These are phyloP conservation scores for Tachystola acroxantha DNA, from an alignment of 2,888 invertebrate genomes.

Conservation along the genomic window DNA sequence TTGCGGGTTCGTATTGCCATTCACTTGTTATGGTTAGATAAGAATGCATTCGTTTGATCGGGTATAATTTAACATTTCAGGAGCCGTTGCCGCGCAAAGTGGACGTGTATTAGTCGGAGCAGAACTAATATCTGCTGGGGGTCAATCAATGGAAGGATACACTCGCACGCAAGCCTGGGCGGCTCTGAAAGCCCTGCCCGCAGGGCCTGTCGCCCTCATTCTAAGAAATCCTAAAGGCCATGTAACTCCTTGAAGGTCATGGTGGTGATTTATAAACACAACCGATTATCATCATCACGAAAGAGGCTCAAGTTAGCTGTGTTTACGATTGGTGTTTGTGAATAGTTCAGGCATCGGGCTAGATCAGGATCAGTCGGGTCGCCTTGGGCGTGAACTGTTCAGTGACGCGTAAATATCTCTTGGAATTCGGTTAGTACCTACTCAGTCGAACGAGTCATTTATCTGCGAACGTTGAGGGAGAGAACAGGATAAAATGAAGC, in stretches of 20 bases:
- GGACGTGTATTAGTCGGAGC: conserved; percentile 91
- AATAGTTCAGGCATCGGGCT: conserved; percentile 12
- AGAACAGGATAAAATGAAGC: conserved; percentile 31
- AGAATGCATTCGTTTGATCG: not conserved
- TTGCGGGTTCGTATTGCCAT: conserved; percentile 83
- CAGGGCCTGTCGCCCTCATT: conserved; percentile 86
- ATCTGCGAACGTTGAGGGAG: conserved; percentile 31
- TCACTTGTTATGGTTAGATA: not conserved
- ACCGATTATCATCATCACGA: conserved; percentile 6
- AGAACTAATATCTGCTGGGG: conserved; percentile 91
- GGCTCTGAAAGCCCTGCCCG: conserved; percentile 91
- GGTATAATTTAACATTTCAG: conserved; percentile 59
- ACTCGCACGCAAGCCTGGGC: conserved; percentile 98
- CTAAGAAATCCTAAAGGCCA: conserved; percentile 50
- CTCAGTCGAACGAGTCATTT: conserved; percentile 34
- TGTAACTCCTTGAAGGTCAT: conserved; percentile 6
- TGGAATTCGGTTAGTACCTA: conserved; percentile 31
- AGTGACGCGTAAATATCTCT: conserved; percentile 25
- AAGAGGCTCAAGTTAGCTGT: conserved; percentile 10
- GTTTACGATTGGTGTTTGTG: conserved; percentile 12
- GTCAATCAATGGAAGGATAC: conserved; percentile 87
- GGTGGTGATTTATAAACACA: not conserved
- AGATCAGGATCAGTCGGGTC: conserved; percentile 17
- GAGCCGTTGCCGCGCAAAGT: conserved; percentile 93
- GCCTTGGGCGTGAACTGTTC: conserved; percentile 29